Evolutionary conservation across 2,113 vertebrate genomes (phyloP).

Genomic region (Elephas maximus): DNA sequence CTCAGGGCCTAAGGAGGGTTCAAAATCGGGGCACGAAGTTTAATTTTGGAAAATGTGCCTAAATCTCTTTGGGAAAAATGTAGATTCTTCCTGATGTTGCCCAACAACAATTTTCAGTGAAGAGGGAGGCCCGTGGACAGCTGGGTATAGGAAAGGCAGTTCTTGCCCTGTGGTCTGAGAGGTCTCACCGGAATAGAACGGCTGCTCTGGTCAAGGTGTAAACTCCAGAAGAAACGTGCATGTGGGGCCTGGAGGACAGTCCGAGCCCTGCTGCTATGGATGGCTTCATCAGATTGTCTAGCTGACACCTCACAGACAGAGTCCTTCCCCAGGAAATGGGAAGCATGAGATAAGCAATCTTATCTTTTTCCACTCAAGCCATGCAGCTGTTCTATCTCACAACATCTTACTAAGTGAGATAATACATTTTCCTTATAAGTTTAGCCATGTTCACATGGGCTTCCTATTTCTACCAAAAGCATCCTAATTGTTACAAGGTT

Average conservation of each 20-base stretch:
- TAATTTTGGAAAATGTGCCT: constrained; percentile 35
- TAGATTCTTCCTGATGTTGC: not conserved
- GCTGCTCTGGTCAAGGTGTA: not conserved
- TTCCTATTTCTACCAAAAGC: not conserved
- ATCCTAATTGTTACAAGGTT: not conserved
- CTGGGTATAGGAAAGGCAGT: not conserved
- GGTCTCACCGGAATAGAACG: not conserved
- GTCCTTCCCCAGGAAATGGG: not conserved
- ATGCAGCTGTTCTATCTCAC: not conserved
- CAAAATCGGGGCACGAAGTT: constrained; percentile 24
- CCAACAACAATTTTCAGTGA: too few species aligned
- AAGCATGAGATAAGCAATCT: not conserved
- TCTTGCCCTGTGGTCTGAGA: not conserved
- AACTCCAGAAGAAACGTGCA: not conserved
- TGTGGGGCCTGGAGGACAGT: not conserved
- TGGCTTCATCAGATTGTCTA: not conserved
- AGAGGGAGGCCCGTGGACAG: rapidly evolving
- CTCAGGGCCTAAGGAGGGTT: not conserved
- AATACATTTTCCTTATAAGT: not conserved
- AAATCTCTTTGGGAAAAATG: not conserved
- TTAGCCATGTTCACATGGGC: not conserved
- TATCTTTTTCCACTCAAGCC: not conserved
- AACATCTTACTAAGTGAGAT: constrained; percentile 2
- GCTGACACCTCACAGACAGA: not conserved
- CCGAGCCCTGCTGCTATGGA: not conserved